Percentiles rank a stretch among this genome's conserved stretches.
These are phyloP conservation scores for Listronotus bonariensis DNA, from an alignment of 1,140 invertebrate genomes.

Conservation along the genomic window DNA sequence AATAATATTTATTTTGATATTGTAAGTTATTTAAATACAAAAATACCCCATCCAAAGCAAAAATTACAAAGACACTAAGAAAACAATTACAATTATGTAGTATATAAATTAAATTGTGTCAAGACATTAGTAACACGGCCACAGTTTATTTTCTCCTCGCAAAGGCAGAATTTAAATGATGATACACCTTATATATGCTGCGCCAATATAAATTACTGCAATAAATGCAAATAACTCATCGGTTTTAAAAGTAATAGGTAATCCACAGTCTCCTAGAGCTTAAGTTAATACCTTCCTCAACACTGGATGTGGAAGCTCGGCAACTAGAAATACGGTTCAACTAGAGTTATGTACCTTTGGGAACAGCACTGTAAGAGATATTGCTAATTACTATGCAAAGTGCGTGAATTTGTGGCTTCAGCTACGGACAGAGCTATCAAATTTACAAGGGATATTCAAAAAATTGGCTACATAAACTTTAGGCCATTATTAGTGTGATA, in stretches of 20 bases:
- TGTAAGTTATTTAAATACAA: too few relatives aligned
- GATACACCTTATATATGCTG: not conserved
- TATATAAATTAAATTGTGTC: too few relatives aligned
- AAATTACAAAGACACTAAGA: too few relatives aligned
- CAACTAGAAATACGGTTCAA: conserved; percentile 42
- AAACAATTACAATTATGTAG: too few relatives aligned
- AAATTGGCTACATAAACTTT: too few relatives aligned
- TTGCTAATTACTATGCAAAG: conserved; percentile 46
- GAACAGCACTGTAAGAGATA: conserved; percentile 38
- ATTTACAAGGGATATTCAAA: not conserved
- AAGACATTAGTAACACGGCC: too few relatives aligned
- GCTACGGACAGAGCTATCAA: conserved; percentile 26
- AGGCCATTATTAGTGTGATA: too few relatives aligned
- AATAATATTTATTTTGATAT: too few relatives aligned
- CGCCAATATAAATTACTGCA: conserved; percentile 10
- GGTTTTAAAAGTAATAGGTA: conserved; percentile 26
- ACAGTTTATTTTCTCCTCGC: too few relatives aligned
- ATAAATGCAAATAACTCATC: conserved; percentile 28
- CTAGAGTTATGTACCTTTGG: conserved; percentile 38
- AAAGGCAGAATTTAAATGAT: too few relatives aligned
- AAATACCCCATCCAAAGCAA: too few relatives aligned
- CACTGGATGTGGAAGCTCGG: conserved; percentile 30
- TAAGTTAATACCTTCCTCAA: conserved; percentile 42
- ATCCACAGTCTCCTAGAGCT: conserved; percentile 27
- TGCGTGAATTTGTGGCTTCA: conserved; percentile 42